phyloP scores from a whole-genome alignment of 2,888 invertebrate species.

The Leptarthrus brevirostris region DNA sequence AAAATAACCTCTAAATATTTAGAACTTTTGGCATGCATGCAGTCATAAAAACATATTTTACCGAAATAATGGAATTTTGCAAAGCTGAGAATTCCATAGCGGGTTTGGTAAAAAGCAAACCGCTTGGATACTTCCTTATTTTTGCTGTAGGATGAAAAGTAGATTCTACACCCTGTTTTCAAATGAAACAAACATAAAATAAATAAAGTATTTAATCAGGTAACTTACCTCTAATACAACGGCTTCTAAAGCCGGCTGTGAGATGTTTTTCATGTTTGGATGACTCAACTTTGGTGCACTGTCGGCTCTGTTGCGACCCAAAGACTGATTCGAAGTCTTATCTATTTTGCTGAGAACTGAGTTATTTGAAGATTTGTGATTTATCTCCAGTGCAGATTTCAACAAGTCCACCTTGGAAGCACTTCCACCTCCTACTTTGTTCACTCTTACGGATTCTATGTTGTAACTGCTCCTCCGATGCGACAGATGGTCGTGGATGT shows the following conservation, averaged over 20 bases:
- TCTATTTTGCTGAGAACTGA: constrained; percentile 67
- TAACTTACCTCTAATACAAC: constrained; percentile 71
- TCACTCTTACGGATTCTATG: constrained; percentile 64
- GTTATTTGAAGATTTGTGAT: constrained; percentile 70
- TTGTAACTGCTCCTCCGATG: constrained; percentile 67
- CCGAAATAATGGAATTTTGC: constrained; percentile 66
- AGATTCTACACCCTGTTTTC: constrained; percentile 66
- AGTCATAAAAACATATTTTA: too few species aligned
- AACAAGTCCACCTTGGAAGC: constrained; percentile 73
- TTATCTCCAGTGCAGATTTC: constrained; percentile 78
- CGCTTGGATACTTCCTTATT: constrained; percentile 67
- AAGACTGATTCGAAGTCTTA: constrained; percentile 72
- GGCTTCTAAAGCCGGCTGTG: constrained; percentile 70
- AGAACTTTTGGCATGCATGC: constrained; percentile 25
- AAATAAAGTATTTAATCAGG: not conserved
- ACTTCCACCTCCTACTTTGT: constrained; percentile 64
- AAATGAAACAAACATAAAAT: constrained; percentile 32
- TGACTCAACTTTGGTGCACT: constrained; percentile 73
- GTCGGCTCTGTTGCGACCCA: constrained; percentile 71
- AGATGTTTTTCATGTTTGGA: constrained; percentile 71
- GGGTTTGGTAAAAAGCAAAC: constrained; percentile 66
- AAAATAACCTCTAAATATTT: too few species aligned
- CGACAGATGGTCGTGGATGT: constrained; percentile 67
- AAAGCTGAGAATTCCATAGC: constrained; percentile 66
- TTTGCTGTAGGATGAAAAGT: constrained; percentile 65